Percentiles rank a stretch among this genome's conserved stretches.
Conservation (phyloP, 2,113 vertebrate genomes). For the Donacobius atricapilla region DNA sequence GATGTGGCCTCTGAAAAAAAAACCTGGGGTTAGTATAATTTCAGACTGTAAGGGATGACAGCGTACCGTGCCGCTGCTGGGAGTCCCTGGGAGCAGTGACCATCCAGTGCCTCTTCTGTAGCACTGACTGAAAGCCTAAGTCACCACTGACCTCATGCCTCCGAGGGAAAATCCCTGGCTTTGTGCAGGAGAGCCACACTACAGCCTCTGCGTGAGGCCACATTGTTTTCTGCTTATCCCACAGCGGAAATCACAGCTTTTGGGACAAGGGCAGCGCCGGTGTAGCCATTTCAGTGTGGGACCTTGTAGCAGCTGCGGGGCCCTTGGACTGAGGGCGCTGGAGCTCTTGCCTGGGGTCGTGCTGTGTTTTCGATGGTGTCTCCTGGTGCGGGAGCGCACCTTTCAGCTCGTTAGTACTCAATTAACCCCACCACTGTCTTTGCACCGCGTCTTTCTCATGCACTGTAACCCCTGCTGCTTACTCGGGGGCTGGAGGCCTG, state of each 20-base stretch:
- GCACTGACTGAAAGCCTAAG: not conserved
- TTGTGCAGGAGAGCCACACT: not conserved
- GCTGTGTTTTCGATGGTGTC: not conserved
- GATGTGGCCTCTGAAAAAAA: not conserved
- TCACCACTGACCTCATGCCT: accelerated
- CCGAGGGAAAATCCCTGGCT: not conserved
- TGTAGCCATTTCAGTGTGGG: not conserved
- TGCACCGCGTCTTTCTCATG: not conserved
- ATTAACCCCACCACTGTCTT: not conserved
- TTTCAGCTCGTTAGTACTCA: not conserved
- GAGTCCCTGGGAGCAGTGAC: not conserved
- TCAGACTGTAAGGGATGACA: not conserved
- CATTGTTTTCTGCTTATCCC: not conserved
- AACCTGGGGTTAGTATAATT: not conserved
- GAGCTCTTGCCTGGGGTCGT: not conserved
- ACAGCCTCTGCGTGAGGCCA: not conserved
- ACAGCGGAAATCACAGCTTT: not conserved
- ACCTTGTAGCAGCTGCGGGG: not conserved
- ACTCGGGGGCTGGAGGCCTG: not conserved
- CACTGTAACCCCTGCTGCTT: not conserved
- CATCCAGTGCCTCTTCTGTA: not conserved
- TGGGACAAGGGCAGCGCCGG: accelerated
- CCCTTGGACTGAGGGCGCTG: accelerated
- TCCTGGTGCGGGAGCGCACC: not conserved
- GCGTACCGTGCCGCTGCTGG: accelerated